A percentile compares a stretch with the other conserved stretches of the same genome.
Conservation (phyloP, 2,888 invertebrate genomes). For the Antheraea yamamai region DNA sequence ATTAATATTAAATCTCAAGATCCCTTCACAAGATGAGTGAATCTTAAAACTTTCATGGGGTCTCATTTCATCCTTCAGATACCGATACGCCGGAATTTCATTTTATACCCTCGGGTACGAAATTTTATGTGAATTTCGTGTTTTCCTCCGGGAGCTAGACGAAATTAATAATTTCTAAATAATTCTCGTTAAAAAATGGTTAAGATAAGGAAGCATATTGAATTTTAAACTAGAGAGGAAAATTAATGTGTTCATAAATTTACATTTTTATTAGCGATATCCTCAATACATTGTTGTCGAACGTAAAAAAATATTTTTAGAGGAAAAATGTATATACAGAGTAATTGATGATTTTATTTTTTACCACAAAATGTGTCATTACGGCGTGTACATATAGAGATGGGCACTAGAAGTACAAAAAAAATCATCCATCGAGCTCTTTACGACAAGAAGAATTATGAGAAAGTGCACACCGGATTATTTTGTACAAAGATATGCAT, state of each 20-base stretch:
- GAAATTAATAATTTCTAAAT: slow-evolving; percentile 19
- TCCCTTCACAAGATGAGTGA: slow-evolving; percentile 21
- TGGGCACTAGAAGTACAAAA: not conserved
- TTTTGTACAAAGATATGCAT: too few species aligned
- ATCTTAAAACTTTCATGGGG: slow-evolving; percentile 21
- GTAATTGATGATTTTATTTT: not conserved
- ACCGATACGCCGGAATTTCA: slow-evolving; percentile 13
- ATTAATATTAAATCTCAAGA: slow-evolving; percentile 25
- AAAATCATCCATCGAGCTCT: too few species aligned
- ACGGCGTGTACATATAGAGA: not conserved
- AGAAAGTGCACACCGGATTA: too few species aligned
- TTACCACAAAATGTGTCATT: not conserved
- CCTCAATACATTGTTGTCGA: not conserved
- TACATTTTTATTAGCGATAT: not conserved
- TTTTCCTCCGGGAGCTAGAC: slow-evolving; percentile 11
- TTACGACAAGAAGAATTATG: too few species aligned
- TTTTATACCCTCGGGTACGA: slow-evolving; percentile 16
- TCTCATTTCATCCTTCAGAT: slow-evolving; percentile 22
- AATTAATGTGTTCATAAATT: not conserved
- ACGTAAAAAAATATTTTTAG: not conserved
- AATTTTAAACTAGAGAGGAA: not conserved
- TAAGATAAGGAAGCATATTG: slow-evolving; percentile 9
- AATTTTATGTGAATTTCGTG: slow-evolving; percentile 19
- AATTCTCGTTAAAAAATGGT: slow-evolving; percentile 13
- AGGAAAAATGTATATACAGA: not conserved